Evolutionary conservation across 2,888 invertebrate genomes (phyloP), one percentile per base, ranked within the genome.

Genomic region (Tiliacea citrago): DNA sequence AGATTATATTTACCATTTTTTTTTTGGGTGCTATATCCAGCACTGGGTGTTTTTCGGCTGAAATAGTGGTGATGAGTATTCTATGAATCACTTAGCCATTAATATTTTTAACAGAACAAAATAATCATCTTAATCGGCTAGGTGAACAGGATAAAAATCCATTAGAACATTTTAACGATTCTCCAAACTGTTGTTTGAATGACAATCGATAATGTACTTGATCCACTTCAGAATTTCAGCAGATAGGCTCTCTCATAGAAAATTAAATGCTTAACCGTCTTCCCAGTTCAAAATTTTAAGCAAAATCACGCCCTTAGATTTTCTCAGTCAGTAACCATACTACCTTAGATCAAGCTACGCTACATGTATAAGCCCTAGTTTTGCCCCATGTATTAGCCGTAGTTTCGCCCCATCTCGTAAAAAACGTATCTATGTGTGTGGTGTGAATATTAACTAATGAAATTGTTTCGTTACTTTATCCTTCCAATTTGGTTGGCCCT

Each of bases 131-230:
- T 21, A 13, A 63, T 79, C 45, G 24, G 9, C 21, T 24, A 49
- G 12, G 42, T 16, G 35, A 63, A 68, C 8, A 24, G 39, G 3
- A 58, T 63, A 75, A 47, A 51, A 67, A 51, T 63, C 51, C 45
- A 57, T 75, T 62, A 67, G 39, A 53, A 21, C 13, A 45, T 21
- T 75, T 63, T 67, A 80, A 81, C 57, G 67, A 76, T 68, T 42
- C 29, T 24, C 57, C 18, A 58, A 68, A 82, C 51, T 63, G 67
- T 45, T 68, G 21, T 76, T 68, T 82, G 63, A 82, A 68, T 68
- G 58, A 53, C 49, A 76, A 68, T 79, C 78, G 21, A 82, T 82
- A 81, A 42, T 24, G 2, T 51, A 13, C 42, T 81, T 81, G 65
- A 65, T 72, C 80, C 55, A 35, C n/a, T 72, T 72, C 5, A 35